Evolutionary conservation across 1,140 invertebrate genomes (phyloP), one percentile per base, ranked within the genome.

Genomic region (Drosophila bocki): DNA sequence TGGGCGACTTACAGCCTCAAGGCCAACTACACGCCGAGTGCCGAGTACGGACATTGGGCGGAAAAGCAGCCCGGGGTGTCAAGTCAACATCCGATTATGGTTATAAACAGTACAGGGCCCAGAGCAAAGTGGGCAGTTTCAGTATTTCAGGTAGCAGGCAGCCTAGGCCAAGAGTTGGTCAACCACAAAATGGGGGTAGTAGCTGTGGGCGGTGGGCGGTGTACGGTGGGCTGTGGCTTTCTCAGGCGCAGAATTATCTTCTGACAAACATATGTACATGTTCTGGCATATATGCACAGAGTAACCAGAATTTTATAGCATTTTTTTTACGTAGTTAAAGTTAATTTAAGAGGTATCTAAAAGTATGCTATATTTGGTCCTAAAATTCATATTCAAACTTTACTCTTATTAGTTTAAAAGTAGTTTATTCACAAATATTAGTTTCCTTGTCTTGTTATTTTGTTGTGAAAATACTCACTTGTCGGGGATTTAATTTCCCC

Each of bases 11-110:
- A 64, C 39, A n/a, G 37, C 29, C 48, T 48, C 48, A 37, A 57
- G 65, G 68, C 42, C 64, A 65, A 45, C 48, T 11, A 32, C 47
- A 22, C 2, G 9, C 47, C 37, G 35, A 33, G 22, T 26, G 1
- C 15, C 19, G 39, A 48, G 42, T 42, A 11, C 47, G 33, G 51
- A 45, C 44, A 44, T 17, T 35, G 26, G 61, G 51, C 48, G 57
- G 61, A 61, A 42, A 62, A 22, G 48, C 50, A 37, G 74, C 68
- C 65, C 68, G 61, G 69, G 78, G 37, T 51, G 17, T 50, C 59
- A 26, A 54, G 9, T 60, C 53, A 35, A 63, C 75, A 62, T 61
- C 67, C 74, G 57, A 50, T 74, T 77, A 76, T 76, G 76, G 70
- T 29, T 51, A 32, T 47, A 19, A 65, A 29, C 51, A 48, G 33